These are phyloP conservation scores for Crocidura indochinensis DNA, from an alignment of 2,797 vertebrate species.

Conservation along the genomic window DNA sequence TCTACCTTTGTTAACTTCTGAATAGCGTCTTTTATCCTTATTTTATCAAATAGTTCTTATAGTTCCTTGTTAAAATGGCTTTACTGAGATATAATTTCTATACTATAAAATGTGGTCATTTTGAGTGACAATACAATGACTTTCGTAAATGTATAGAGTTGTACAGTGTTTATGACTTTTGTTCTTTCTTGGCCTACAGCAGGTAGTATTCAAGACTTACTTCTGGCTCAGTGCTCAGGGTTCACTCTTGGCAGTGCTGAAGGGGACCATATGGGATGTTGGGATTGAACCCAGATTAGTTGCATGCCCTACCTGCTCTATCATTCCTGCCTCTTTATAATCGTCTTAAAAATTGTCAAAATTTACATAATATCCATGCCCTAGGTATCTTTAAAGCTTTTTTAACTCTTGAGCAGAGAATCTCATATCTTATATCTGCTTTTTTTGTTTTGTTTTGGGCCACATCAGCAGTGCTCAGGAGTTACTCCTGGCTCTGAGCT, in stretches of 20 bases:
- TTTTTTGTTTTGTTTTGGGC: too few relatives aligned
- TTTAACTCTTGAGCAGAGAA: constrained; percentile 58
- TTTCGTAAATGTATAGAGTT: constrained; percentile 58
- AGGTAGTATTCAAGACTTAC: too few relatives aligned
- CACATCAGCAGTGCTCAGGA: too few relatives aligned
- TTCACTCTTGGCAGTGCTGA: too few relatives aligned
- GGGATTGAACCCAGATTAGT: too few relatives aligned
- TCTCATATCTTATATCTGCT: constrained; percentile 5
- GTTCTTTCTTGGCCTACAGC: too few relatives aligned
- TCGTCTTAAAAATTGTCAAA: constrained; percentile 36
- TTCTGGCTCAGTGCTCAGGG: too few relatives aligned
- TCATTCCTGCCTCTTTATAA: too few relatives aligned
- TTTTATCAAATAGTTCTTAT: not conserved
- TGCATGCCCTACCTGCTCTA: too few relatives aligned
- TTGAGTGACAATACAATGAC: constrained; percentile 37
- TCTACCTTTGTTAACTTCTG: not conserved
- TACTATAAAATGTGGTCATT: constrained; percentile 1
- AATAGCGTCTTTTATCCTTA: not conserved
- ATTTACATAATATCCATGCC: constrained; percentile 30
- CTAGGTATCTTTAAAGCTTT: constrained; percentile 58
- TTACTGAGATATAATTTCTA: constrained; percentile 22
- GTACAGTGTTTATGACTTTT: too few relatives aligned
- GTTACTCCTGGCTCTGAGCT: too few relatives aligned
- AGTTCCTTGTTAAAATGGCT: constrained; percentile 52
- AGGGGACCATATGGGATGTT: too few relatives aligned